Evolutionary conservation across 2,113 vertebrate genomes (phyloP).

Genomic region (Talpa occidentalis): DNA sequence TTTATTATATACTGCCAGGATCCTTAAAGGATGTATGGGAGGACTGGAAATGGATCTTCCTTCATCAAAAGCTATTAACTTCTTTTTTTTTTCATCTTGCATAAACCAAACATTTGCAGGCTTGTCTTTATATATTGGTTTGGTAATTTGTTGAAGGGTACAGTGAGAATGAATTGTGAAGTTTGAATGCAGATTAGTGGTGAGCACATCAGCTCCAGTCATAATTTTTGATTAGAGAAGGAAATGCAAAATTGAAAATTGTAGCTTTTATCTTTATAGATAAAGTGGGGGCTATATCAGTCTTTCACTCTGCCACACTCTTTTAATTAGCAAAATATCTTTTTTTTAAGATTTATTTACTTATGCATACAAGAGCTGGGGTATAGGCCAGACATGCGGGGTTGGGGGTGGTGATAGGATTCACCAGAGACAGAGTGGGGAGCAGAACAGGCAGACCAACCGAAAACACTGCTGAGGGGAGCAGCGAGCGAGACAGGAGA

Average conservation of each 20-base stretch:
- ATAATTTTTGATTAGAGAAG: not conserved
- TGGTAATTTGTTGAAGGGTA: constrained; percentile 1
- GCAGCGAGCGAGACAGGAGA: too few species aligned
- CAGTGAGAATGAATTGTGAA: constrained; percentile 31
- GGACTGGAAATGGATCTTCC: constrained; percentile 19
- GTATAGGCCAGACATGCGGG: too few species aligned
- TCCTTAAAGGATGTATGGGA: not conserved
- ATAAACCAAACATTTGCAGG: not conserved
- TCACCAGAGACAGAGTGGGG: too few species aligned
- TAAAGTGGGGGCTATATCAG: not conserved
- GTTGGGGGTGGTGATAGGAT: too few species aligned
- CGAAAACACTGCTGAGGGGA: too few species aligned
- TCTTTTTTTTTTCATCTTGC: not conserved
- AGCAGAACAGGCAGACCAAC: too few species aligned
- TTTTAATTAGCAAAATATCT: not conserved
- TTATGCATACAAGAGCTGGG: too few species aligned
- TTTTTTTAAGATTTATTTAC: too few species aligned
- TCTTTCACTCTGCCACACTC: not conserved
- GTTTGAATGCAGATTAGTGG: not conserved
- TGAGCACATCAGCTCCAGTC: not conserved
- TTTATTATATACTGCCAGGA: constrained; percentile 1
- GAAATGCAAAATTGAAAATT: constrained; percentile 6
- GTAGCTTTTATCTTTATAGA: not conserved
- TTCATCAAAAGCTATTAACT: constrained; percentile 42
- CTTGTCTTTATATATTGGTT: constrained; percentile 4